A percentile compares a stretch with the other conserved stretches of the same genome.
phyloP scores from a whole-genome alignment of 2,797 vertebrate species.

The Sitta carolinensis region DNA sequence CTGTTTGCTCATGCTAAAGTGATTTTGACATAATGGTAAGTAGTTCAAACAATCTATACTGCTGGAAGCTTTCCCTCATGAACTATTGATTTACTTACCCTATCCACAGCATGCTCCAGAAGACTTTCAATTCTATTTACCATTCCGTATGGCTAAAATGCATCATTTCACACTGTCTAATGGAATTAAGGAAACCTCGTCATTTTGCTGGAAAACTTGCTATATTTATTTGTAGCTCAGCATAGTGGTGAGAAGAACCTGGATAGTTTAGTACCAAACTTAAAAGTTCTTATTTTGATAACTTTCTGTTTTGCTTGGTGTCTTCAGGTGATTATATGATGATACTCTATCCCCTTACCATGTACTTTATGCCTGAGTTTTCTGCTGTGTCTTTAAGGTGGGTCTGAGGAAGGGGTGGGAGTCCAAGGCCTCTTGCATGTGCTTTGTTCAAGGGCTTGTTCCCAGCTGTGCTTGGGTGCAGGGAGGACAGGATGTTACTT shows the following conservation, averaged over 20 bases:
- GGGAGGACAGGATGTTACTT: neutral
- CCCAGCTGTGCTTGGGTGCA: rapidly evolving
- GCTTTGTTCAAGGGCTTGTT: neutral
- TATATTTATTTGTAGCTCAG: slow-evolving; percentile 37
- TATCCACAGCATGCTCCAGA: slow-evolving; percentile 48
- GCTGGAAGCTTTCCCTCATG: slow-evolving; percentile 67
- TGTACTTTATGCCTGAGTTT: neutral
- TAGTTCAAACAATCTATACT: slow-evolving; percentile 73
- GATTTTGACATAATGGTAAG: slow-evolving; percentile 74
- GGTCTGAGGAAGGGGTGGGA: neutral
- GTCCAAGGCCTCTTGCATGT: rapidly evolving
- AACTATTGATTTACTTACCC: slow-evolving; percentile 73
- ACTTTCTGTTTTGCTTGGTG: neutral
- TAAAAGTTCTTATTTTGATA: neutral
- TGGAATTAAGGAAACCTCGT: slow-evolving; percentile 55
- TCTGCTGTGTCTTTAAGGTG: neutral
- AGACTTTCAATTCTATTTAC: slow-evolving; percentile 61
- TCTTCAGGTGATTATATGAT: neutral
- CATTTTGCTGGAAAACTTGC: slow-evolving; percentile 49
- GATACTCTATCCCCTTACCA: too few species aligned
- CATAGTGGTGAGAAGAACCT: neutral
- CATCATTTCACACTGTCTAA: slow-evolving; percentile 49
- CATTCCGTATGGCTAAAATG: slow-evolving; percentile 30
- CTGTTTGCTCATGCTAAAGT: slow-evolving; percentile 72
- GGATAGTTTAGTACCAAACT: neutral